Percentiles rank a stretch among this genome's conserved stretches.
Evolutionary conservation across 2,113 vertebrate genomes (phyloP).

Genomic region (Saguinus midas): DNA sequence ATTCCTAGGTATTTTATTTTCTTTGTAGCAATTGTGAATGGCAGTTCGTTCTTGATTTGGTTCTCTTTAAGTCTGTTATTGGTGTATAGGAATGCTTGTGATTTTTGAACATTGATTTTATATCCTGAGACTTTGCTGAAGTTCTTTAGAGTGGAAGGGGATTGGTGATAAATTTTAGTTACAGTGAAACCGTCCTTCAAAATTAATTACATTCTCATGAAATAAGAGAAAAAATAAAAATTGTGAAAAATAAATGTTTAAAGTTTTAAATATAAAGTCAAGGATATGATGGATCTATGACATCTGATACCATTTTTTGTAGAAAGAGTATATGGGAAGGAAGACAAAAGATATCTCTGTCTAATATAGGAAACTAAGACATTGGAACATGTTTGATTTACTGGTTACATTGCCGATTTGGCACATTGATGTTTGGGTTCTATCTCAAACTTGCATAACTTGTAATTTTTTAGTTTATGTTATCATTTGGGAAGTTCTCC

Average conservation of each 20-base stretch:
- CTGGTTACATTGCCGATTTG: background rate
- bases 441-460: background rate
- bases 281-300: background rate
- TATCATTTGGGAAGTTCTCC: slow-evolving; percentile 46
- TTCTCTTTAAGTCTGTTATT: too few relatives aligned
- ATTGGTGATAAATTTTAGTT: slow-evolving; percentile 27
- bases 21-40: too few relatives aligned
- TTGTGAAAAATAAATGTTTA: slow-evolving; percentile 34
- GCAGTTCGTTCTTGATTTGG: too few relatives aligned
- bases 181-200: slow-evolving; percentile 35
- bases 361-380: background rate
- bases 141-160: slow-evolving; percentile 41
- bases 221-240: slow-evolving; percentile 43
- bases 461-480: slow-evolving; percentile 30
- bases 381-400: background rate
- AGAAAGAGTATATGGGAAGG: background rate
- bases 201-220: slow-evolving; percentile 40
- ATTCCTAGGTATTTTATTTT: too few relatives aligned
- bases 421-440: background rate
- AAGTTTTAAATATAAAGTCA: slow-evolving; percentile 43
- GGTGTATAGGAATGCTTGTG: too few relatives aligned
- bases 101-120: too few relatives aligned
- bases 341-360: background rate
- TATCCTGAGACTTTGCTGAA: too few relatives aligned
- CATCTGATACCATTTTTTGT: slow-evolving; percentile 7